Conservation (phyloP, 1,140 invertebrate species). For the Idris sp. region DNA sequence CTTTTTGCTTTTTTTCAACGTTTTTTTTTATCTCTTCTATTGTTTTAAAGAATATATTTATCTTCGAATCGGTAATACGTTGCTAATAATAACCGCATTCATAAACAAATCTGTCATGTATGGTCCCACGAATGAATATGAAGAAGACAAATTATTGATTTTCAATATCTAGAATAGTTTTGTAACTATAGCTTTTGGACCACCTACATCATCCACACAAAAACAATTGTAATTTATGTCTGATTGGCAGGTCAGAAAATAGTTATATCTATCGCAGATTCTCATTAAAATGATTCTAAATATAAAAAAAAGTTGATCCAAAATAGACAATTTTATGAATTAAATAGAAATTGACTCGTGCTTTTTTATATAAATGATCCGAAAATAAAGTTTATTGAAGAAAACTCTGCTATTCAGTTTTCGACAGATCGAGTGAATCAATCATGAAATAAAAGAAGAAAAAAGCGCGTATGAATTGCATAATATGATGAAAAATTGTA, state of each 20-base stretch:
- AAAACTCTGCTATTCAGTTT: no score
- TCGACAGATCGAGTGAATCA: no score
- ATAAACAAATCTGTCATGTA: slow-evolving; percentile 7
- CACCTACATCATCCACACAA: slow-evolving; percentile 16
- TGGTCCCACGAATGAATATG: slow-evolving; percentile 9
- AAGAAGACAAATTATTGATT: slow-evolving; percentile 26
- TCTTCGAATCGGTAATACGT: slow-evolving; percentile 8
- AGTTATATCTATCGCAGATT: slow-evolving; percentile 13
- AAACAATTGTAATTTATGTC: slow-evolving; percentile 21
- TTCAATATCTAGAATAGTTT: slow-evolving; percentile 26
- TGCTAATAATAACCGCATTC: slow-evolving; percentile 19
- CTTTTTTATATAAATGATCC: no score
- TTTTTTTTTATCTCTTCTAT: neutral
- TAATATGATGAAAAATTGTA: no score
- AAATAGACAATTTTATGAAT: no score
- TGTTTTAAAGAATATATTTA: slow-evolving; percentile 6
- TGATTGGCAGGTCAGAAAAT: slow-evolving; percentile 22
- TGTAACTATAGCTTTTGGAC: slow-evolving; percentile 15
- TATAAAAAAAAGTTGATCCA: no score
- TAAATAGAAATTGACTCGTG: no score
- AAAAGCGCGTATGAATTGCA: no score
- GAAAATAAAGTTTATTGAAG: no score
- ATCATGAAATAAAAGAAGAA: no score
- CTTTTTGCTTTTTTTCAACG: neutral
- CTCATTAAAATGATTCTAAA: no score